Evolutionary conservation across 2,113 vertebrate species (phyloP).

Genomic region (Phoenicopterus ruber): DNA sequence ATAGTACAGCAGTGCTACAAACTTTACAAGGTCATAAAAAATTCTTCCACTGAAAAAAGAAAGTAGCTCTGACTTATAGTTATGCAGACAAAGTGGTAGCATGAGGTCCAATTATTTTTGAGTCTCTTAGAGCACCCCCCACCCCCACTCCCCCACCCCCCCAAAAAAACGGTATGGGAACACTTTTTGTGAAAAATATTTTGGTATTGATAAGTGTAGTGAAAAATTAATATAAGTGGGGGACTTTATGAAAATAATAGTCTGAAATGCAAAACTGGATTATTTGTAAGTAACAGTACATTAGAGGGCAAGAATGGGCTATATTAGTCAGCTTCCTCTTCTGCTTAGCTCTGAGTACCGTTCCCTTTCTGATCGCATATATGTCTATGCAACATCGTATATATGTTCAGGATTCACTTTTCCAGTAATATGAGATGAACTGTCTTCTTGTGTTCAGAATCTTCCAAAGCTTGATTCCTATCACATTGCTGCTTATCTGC

Average conservation of each 20-base stretch:
- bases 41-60: background rate
- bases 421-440: background rate
- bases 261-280: background rate
- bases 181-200: background rate
- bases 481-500: constrained; percentile 14
- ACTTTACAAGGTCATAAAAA: background rate
- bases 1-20: background rate
- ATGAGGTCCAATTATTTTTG: background rate
- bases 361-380: background rate
- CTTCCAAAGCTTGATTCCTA: constrained; percentile 33
- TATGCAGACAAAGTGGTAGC: background rate
- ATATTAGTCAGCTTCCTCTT: background rate
- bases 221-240: background rate
- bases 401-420: background rate
- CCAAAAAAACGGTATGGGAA: background rate
- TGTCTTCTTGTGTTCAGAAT: background rate
- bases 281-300: background rate
- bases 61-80: background rate
- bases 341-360: background rate
- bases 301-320: background rate
- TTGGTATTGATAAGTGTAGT: background rate
- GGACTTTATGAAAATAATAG: background rate
- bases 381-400: background rate
- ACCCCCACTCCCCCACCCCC: background rate
- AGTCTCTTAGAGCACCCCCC: background rate